Conservation (phyloP, 2,113 vertebrate genomes). For the Cebus imitator region DNA sequence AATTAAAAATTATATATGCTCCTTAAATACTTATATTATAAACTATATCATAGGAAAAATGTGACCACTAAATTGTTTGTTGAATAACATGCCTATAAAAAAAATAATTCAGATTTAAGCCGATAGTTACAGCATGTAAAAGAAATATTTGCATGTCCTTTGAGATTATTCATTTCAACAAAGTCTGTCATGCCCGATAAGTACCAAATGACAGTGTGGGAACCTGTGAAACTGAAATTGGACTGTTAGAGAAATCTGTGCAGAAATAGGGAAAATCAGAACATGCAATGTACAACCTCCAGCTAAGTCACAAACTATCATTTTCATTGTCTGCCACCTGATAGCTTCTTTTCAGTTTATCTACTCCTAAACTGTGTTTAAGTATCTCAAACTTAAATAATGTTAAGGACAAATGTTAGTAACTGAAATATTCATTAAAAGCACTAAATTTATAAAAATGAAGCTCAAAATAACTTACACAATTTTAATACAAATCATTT, state of each 20-base stretch:
- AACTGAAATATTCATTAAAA: background rate
- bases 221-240: constrained; percentile 49
- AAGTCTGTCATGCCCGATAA: constrained; percentile 52
- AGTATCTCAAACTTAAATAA: background rate
- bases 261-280: constrained; percentile 28
- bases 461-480: background rate
- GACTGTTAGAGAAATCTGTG: constrained; percentile 45
- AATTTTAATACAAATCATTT: background rate
- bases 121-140: background rate
- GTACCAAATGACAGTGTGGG: constrained; percentile 57
- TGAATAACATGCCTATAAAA: constrained; percentile 38
- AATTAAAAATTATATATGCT: background rate
- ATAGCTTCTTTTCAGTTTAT: background rate
- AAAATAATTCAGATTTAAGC: constrained; percentile 43
- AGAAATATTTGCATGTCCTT: constrained; percentile 27
- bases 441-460: background rate
- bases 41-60: constrained; percentile 38
- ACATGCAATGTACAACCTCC: background rate
- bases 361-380: background rate
- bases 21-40: background rate
- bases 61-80: constrained; percentile 5
- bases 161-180: constrained; percentile 34
- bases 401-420: background rate
- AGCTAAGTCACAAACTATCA: no score
- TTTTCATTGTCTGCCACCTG: background rate